Base-by-base conservation (phyloP, 1,140 invertebrate genomes). In the Heliothis subflexa region DNA sequence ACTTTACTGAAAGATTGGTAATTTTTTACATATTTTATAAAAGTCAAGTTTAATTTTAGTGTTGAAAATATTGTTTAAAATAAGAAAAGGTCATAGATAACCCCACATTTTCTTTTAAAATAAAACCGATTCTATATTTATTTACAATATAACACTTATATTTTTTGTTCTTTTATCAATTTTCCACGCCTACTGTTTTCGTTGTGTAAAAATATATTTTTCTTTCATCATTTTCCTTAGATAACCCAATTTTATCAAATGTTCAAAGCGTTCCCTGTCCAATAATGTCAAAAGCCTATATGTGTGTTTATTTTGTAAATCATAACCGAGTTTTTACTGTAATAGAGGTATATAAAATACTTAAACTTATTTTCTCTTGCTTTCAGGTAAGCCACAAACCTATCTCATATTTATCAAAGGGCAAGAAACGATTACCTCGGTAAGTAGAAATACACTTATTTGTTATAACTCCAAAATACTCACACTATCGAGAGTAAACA, bases 261-360 rank as follows among this genome's bases (percentile, higher is more conserved):
- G 40, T 64, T 64, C 9, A 64, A 21, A 64, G 28, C 40, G 10
- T 64, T 64, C 11, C 9, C 11, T 64, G 61, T 64, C 45, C 40
- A 64, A 64, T 64, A 64, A 47, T 47, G 61, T 64, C 61, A 12
- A 64, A 64, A 64, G 61, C 16, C 45, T 33, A 47, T 64, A 64
- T 18, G 33, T 16, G 14, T 64, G 40, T 47, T 64, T 64, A 64
- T 47, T 64, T 47, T 64, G 40, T 64, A 64, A 64, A 47, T 47
- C 61, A 47, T 64, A 40, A n/a, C 33, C 10, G n/a, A 45, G 61
- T 64, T 64, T 16, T 47, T 25, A 25, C 18, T 55, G 54, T 55
- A 55, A 55, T 55, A 55, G 21, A n/a, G n/a, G n/a, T n/a, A n/a
- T n/a, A 64, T 18, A 45, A 61, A 16, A 16, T 45, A 47, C 28